A percentile compares a stretch with the other conserved stretches of the same genome.
Evolutionary conservation across 92 coral and sea anemone species (phyloP).

Genomic region (Virgularia gustaviana): DNA sequence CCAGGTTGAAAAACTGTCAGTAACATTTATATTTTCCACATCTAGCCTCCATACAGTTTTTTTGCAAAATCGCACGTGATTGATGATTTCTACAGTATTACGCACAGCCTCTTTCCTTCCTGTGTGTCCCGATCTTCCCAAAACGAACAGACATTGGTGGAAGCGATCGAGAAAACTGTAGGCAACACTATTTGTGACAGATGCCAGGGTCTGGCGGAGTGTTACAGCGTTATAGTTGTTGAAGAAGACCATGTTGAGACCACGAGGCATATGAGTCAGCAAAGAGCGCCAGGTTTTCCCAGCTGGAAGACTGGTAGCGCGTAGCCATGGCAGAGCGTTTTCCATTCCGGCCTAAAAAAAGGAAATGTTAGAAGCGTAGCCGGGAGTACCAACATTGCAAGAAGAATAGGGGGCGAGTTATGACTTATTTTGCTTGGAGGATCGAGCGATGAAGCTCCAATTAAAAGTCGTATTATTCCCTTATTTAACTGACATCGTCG

Average conservation of each 20-base stretch:
- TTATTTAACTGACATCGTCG: too few relatives aligned
- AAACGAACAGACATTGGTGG: not conserved
- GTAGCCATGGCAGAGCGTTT: not conserved
- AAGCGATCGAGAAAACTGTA: not conserved
- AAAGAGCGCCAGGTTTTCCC: not conserved
- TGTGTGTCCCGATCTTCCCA: not conserved
- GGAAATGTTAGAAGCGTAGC: too few relatives aligned
- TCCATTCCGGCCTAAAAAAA: not conserved
- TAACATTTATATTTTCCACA: not conserved
- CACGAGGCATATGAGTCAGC: not conserved
- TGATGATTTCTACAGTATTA: not conserved
- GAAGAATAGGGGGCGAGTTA: too few relatives aligned
- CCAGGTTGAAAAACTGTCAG: not conserved
- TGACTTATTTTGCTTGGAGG: too few relatives aligned
- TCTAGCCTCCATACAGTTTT: not conserved
- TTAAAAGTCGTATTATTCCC: too few relatives aligned
- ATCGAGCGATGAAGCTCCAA: too few relatives aligned
- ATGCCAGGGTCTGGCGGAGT: not conserved
- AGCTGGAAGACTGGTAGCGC: not conserved
- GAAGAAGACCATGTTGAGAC: not conserved
- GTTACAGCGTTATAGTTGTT: not conserved
- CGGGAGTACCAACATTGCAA: too few relatives aligned
- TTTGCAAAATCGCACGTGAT: not conserved
- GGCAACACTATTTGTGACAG: not conserved
- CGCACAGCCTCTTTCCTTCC: too few relatives aligned